Percentiles rank a stretch among this genome's conserved stretches.
phyloP scores from a whole-genome alignment of 2,113 vertebrate genomes.

The Podarcis raffonei region DNA sequence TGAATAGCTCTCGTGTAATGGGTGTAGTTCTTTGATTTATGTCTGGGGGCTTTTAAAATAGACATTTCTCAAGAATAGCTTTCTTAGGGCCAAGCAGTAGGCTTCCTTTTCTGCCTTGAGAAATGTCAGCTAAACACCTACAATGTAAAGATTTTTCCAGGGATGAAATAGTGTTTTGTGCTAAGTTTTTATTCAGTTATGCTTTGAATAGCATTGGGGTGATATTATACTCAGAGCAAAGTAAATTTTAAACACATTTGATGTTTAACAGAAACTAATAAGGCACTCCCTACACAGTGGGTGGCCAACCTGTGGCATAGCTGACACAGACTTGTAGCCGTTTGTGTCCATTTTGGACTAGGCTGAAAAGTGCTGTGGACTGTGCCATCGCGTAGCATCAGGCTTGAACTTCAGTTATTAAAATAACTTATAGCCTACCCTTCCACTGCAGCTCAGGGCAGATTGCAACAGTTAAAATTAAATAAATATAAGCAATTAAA shows the following conservation, averaged over 20 bases:
- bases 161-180: background rate
- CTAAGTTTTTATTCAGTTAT: background rate
- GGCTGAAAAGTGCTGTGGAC: background rate
- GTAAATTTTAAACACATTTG: background rate
- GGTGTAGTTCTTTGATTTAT: slow-evolving; percentile 62
- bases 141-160: background rate
- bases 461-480: background rate
- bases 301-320: background rate
- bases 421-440: background rate
- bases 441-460: background rate
- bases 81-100: background rate
- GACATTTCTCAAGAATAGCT: slow-evolving; percentile 5
- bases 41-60: slow-evolving; percentile 48
- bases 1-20: slow-evolving; percentile 56
- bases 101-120: background rate
- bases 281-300: too few species aligned
- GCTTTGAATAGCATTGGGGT: background rate
- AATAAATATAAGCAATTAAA: background rate
- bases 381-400: background rate
- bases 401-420: background rate
- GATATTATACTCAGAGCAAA: background rate
- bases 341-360: background rate
- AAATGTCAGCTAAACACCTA: background rate
- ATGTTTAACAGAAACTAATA: background rate
- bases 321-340: background rate